Percentiles rank a stretch among this genome's conserved stretches.
phyloP scores from a whole-genome alignment of 2,888 invertebrate genomes.

The Buathra laborator region DNA sequence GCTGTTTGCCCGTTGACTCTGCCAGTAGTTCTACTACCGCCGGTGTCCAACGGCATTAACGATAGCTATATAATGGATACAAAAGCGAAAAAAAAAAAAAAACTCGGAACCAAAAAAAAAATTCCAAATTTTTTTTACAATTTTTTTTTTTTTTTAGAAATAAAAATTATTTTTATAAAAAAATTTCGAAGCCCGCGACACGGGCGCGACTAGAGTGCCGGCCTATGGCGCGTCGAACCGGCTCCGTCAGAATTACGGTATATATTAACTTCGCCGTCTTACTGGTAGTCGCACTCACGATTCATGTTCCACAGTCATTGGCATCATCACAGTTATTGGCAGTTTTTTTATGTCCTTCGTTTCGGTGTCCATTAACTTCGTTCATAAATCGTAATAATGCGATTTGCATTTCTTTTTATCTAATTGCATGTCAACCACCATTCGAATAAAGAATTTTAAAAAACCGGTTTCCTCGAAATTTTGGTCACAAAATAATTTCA shows the following conservation, averaged over 20 bases:
- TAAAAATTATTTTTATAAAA: not conserved
- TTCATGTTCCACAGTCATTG: not conserved
- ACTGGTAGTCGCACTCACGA: not conserved
- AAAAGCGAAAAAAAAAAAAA: not conserved
- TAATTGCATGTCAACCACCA: not conserved
- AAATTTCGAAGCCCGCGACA: not conserved
- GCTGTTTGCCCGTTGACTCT: constrained; percentile 57
- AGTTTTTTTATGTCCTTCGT: not conserved
- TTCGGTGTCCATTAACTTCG: not conserved
- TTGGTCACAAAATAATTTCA: too few relatives aligned
- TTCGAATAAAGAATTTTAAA: too few relatives aligned
- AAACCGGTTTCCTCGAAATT: too few relatives aligned
- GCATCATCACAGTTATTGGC: not conserved
- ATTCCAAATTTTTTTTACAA: not conserved
- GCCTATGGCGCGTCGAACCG: constrained; percentile 75
- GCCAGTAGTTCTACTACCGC: constrained; percentile 26
- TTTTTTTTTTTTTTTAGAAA: not conserved
- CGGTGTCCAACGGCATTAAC: not conserved
- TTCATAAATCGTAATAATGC: not conserved
- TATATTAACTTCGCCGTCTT: constrained; percentile 32
- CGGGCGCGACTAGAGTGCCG: constrained; percentile 72
- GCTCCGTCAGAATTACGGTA: constrained; percentile 67
- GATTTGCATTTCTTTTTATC: not conserved
- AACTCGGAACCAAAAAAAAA: not conserved
- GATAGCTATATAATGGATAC: too few relatives aligned